phyloP scores from a whole-genome alignment of 1,140 invertebrate genomes.

The Trigoniulus corallinus region DNA sequence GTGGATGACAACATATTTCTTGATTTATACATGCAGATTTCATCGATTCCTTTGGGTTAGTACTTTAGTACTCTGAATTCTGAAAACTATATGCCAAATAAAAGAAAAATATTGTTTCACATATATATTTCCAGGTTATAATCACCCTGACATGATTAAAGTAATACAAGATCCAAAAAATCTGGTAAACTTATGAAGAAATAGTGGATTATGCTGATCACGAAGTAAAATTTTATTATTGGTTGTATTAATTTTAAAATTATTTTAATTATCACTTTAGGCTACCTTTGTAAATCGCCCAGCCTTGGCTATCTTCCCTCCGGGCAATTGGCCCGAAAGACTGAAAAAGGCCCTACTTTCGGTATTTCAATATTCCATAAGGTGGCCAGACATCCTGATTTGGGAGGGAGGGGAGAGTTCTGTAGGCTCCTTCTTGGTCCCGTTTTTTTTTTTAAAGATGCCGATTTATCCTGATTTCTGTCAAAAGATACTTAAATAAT shows the following conservation, averaged over 20 bases:
- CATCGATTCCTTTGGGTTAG: slow-evolving; percentile 75
- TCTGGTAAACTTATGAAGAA: slow-evolving; percentile 33
- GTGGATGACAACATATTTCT: slow-evolving; percentile 81
- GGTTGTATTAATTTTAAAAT: neutral
- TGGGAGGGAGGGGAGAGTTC: too few relatives aligned
- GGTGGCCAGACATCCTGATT: too few relatives aligned
- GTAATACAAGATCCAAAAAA: slow-evolving; percentile 56
- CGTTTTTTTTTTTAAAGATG: too few relatives aligned
- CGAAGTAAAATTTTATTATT: too few relatives aligned
- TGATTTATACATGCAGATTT: slow-evolving; percentile 93
- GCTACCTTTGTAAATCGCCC: slow-evolving; percentile 76
- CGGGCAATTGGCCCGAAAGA: slow-evolving; percentile 60
- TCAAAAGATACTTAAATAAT: too few relatives aligned
- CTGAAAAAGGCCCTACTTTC: slow-evolving; percentile 52
- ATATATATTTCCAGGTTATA: slow-evolving; percentile 41
- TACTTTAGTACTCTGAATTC: neutral
- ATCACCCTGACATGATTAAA: slow-evolving; percentile 73
- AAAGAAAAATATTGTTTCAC: neutral
- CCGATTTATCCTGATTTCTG: too few relatives aligned
- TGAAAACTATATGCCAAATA: neutral
- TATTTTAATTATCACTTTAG: slow-evolving; percentile 33
- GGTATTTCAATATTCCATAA: slow-evolving; percentile 37
- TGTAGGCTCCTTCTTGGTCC: too few relatives aligned
- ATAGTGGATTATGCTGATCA: neutral
- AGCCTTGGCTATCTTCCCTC: slow-evolving; percentile 80